Evolutionary conservation across 2,888 invertebrate species (phyloP).

Genomic region (Gastrophysa polygoni): DNA sequence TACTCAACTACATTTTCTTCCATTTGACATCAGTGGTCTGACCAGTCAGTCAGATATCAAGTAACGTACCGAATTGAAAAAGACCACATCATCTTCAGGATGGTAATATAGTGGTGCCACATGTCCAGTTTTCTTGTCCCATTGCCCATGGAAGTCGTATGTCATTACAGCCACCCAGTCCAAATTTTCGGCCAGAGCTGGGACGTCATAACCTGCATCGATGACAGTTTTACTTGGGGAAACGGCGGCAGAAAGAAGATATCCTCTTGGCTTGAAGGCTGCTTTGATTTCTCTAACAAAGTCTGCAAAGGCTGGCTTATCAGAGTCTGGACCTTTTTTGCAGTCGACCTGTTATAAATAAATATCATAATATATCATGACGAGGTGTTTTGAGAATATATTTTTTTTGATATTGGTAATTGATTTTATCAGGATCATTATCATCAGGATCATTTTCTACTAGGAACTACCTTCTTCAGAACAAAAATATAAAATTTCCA

Average conservation of each 20-base stretch:
- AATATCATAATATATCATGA: no score
- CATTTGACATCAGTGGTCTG: no score
- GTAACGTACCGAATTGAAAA: conserved; percentile 77
- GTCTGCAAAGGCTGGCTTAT: conserved; percentile 79
- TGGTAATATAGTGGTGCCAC: conserved; percentile 85
- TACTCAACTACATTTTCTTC: no score
- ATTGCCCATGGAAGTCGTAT: conserved; percentile 90
- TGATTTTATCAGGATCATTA: no score
- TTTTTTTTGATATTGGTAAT: no score
- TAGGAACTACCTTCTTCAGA: no score
- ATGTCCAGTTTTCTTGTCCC: conserved; percentile 91
- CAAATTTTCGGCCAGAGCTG: conserved; percentile 72
- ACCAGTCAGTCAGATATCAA: conserved; percentile 2
- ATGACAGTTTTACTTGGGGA: conserved; percentile 88
- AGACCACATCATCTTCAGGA: conserved; percentile 79
- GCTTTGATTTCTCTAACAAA: conserved; percentile 75
- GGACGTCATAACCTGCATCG: conserved; percentile 84
- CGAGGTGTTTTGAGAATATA: no score
- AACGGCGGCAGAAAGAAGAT: conserved; percentile 82
- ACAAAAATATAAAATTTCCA: no score
- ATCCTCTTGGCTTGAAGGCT: conserved; percentile 55
- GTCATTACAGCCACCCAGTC: conserved; percentile 95
- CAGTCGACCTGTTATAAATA: conserved; percentile 89
- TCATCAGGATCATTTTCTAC: no score
- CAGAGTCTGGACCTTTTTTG: conserved; percentile 80